These are phyloP conservation scores for Malacoctenus gilli DNA, from an alignment of 2,797 vertebrate genomes.

Conservation along the genomic window DNA sequence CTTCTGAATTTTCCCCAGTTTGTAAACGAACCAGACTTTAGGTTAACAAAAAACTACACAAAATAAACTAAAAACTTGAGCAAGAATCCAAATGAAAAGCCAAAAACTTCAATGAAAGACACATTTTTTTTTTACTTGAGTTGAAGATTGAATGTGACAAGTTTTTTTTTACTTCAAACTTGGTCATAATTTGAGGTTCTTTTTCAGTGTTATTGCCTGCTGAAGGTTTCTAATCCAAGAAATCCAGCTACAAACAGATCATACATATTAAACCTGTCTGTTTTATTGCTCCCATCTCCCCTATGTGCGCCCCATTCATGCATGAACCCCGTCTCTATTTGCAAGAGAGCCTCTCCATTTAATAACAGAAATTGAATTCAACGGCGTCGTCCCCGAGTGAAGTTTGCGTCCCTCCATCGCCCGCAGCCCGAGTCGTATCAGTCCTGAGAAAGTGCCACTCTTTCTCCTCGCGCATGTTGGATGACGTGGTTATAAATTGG, in stretches of 20 bases:
- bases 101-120: too few species aligned
- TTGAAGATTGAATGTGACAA: too few species aligned
- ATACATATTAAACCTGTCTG: constrained; percentile 49
- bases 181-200: too few species aligned
- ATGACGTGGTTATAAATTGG: constrained; percentile 1
- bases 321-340: constrained; percentile 16
- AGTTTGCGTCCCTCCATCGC: constrained; percentile 9
- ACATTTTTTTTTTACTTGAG: too few species aligned
- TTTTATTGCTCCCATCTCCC: constrained; percentile 51
- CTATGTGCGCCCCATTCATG: constrained; percentile 8
- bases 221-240: background rate
- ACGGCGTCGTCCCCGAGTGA: background rate
- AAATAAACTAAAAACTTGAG: too few species aligned
- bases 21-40: too few species aligned
- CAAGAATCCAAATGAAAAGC: too few species aligned
- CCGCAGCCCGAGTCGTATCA: constrained; percentile 28
- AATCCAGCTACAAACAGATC: constrained; percentile 25
- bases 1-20: too few species aligned
- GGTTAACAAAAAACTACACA: too few species aligned
- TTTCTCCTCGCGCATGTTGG: background rate
- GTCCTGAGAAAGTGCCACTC: background rate
- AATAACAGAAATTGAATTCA: constrained; percentile 44
- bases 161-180: too few species aligned
- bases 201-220: constrained; percentile 8
- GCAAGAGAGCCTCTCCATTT: constrained; percentile 38